phyloP scores from a whole-genome alignment of 2,797 vertebrate species.

The Labeo calbasu region DNA sequence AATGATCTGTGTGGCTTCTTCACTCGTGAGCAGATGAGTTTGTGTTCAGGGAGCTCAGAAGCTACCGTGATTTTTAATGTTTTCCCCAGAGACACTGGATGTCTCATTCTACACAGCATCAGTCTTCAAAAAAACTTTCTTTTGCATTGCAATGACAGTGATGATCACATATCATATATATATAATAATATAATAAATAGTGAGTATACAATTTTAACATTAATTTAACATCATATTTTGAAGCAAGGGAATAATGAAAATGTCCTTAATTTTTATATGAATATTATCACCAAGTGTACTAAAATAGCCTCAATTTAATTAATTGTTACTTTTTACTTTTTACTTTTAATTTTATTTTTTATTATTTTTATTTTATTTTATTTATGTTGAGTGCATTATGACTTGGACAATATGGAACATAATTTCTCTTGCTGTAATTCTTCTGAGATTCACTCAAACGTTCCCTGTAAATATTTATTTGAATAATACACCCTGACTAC shows the following conservation, averaged over 20 bases:
- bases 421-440: neutral
- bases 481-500: neutral
- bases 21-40: slow-evolving; percentile 16
- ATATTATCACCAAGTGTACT: too few relatives aligned
- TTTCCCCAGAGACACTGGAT: neutral
- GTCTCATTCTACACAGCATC: neutral
- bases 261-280: too few relatives aligned
- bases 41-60: slow-evolving; percentile 14
- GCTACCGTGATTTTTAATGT: slow-evolving; percentile 5
- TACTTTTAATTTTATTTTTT: too few relatives aligned
- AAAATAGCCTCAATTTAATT: too few relatives aligned
- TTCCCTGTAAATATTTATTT: neutral
- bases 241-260: too few relatives aligned
- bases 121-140: neutral
- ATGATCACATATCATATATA: neutral
- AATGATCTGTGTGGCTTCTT: slow-evolving; percentile 18
- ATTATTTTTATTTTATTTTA: neutral
- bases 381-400: neutral
- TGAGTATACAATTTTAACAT: too few relatives aligned
- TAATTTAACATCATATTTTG: too few relatives aligned
- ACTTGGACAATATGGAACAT: neutral
- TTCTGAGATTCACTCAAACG: neutral
- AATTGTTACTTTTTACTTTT: too few relatives aligned
- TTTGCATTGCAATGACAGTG: neutral
- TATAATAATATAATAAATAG: too few relatives aligned